Evolutionary conservation across 2,113 vertebrate species (phyloP).

Genomic region (Noturus placidus): DNA sequence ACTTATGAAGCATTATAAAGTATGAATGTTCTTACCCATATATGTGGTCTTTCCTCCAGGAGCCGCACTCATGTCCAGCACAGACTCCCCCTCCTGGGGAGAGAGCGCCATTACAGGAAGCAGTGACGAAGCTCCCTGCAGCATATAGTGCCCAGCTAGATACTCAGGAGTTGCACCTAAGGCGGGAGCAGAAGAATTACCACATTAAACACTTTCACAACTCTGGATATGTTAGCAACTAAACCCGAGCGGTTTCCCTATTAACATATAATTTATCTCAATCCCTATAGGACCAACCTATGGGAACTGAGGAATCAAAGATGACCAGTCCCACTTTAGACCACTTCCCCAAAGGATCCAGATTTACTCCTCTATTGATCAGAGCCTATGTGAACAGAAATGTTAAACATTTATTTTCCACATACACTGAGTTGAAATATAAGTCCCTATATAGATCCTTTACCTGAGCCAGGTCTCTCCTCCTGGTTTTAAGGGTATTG

Average conservation of each 20-base stretch:
- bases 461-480: slow-evolving; percentile 94
- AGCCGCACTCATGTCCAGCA: slow-evolving; percentile 95
- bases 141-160: slow-evolving; percentile 95
- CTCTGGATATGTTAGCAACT: not conserved
- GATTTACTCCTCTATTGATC: slow-evolving; percentile 95
- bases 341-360: slow-evolving; percentile 95
- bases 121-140: slow-evolving; percentile 94
- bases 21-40: slow-evolving; percentile 76
- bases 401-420: not conserved
- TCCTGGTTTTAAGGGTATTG: slow-evolving; percentile 92
- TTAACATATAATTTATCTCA: not conserved
- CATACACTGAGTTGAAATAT: not conserved
- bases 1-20: not conserved
- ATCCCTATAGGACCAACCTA: slow-evolving; percentile 76
- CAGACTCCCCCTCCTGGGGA: slow-evolving; percentile 91
- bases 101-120: slow-evolving; percentile 94
- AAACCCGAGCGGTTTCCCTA: not conserved
- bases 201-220: not conserved
- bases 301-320: slow-evolving; percentile 92
- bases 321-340: slow-evolving; percentile 94
- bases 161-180: slow-evolving; percentile 96
- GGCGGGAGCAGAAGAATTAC: rapidly evolving
- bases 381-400: slow-evolving; percentile 76
- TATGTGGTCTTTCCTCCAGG: slow-evolving; percentile 97
- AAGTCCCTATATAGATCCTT: not conserved